Conservation (phyloP, 2,113 vertebrate species). For the Caranx melampygus region DNA sequence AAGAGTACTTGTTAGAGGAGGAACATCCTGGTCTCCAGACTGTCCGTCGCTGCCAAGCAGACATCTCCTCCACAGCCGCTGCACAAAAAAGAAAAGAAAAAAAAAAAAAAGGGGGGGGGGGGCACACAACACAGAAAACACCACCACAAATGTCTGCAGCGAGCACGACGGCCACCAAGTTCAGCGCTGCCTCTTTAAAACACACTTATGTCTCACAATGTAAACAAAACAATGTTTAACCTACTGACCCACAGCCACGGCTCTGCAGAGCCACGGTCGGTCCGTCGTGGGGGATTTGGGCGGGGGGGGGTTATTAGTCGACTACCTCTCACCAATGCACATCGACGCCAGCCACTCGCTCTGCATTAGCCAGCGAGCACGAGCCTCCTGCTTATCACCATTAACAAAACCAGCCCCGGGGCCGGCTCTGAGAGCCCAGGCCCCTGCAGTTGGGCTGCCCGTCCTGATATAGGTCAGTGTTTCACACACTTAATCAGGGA, state of each 20-base stretch:
- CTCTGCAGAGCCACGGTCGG: neutral
- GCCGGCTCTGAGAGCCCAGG: neutral
- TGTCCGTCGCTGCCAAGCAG: neutral
- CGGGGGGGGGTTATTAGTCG: neutral
- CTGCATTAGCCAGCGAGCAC: neutral
- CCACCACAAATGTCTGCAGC: neutral
- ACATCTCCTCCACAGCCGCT: neutral
- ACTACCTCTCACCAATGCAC: neutral
- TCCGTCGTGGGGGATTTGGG: neutral
- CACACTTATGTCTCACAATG: neutral
- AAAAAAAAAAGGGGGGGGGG: neutral
- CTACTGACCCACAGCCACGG: constrained; percentile 30
- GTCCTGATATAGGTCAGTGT: constrained; percentile 50
- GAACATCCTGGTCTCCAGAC: neutral
- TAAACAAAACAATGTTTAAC: constrained; percentile 46
- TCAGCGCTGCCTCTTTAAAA: constrained; percentile 26
- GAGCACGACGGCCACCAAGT: neutral
- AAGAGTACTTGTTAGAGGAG: constrained; percentile 1
- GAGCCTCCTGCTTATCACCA: neutral
- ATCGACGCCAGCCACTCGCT: constrained; percentile 5
- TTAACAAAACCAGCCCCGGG: neutral
- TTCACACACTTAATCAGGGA: constrained; percentile 43
- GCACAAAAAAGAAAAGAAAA: too few species aligned
- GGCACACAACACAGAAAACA: neutral
- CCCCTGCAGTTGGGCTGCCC: neutral